Evolutionary conservation across 2,797 vertebrate genomes (phyloP).

Genomic region (Melopsittacus undulatus): DNA sequence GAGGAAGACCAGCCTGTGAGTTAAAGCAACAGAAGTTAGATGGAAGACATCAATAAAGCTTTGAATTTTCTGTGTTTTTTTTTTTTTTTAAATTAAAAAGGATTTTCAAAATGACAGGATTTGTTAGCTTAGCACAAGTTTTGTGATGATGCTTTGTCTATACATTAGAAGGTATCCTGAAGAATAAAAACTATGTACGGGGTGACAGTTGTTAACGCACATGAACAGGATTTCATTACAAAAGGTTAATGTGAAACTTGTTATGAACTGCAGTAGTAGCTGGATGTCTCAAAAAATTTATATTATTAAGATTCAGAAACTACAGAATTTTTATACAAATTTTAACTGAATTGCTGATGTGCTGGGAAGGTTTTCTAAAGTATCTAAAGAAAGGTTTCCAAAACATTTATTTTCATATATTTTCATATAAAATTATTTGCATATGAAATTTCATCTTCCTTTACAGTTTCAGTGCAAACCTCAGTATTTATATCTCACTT

Average conservation of each 20-base stretch:
- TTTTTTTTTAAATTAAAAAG: background rate
- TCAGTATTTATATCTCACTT: background rate
- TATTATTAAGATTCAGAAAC: constrained; percentile 22
- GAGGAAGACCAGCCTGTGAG: constrained; percentile 97
- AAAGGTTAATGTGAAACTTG: constrained; percentile 8
- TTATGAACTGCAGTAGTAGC: background rate
- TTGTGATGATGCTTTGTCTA: constrained; percentile 14
- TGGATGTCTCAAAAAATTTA: background rate
- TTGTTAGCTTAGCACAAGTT: constrained; percentile 52
- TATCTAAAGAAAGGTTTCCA: background rate
- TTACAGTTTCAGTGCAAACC: background rate
- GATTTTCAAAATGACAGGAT: constrained; percentile 26
- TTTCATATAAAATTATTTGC: background rate
- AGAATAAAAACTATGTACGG: background rate
- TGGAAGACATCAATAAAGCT: constrained; percentile 43
- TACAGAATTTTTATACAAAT: background rate
- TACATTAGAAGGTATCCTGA: background rate
- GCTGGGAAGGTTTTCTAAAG: background rate
- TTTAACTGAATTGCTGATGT: background rate
- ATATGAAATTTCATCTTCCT: background rate
- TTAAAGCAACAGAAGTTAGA: constrained; percentile 83
- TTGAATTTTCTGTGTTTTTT: constrained; percentile 10
- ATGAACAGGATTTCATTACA: background rate
- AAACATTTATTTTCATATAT: background rate
- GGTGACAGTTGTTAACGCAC: constrained; percentile 12